Evolutionary conservation across 2,888 invertebrate species (phyloP), one percentile per base, ranked within the genome.

Genomic region (Tetranychus truncatus): DNA sequence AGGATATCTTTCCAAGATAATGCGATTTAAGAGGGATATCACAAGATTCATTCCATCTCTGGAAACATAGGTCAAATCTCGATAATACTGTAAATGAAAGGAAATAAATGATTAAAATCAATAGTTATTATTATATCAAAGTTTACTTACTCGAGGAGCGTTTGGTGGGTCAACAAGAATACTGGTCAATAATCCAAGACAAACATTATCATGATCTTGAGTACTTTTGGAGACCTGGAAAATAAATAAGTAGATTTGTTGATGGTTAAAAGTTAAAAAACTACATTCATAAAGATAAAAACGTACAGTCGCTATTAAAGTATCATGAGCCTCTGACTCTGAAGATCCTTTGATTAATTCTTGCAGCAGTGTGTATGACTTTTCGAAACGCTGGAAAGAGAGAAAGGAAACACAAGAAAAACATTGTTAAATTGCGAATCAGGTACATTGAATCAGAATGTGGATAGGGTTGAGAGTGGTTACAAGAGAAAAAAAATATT

Each of bases 321-420:
- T 89, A 83, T 95, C 95, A 82, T 95, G 94, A 80, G 91, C 89
- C 84, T 95, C 95, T 82, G 94, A 91, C 81, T 95, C 95, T 80
- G 91, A 92, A 80, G 92, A 87, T 79, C 92, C 92, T 79, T 87
- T 86, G 77, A 89, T 89, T 80, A 92, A 85, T 80, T 87, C 88
- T 83, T 90, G 90, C 78, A 94, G 86, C 81, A 87, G 87, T 81
- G 85, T 86, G 84, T 89, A 91, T 81, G 91, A 90, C 82, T 91
- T 88, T 83, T 95, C 93, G 82, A 91, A 90, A 87, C 91, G 91
- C 95, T 95, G 87, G 44, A 82, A 81, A 67, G 20, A 6, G 24
- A 67, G 21, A 45, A 72, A 67, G 24, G 9, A n/a, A 66, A 66
- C 34, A 34, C 34, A 34, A 34, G 34, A 34, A 34, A 34, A 34